These are phyloP conservation scores for Thamnophis sirtalis DNA, from an alignment of 2,113 vertebrate species.

Conservation along the genomic window DNA sequence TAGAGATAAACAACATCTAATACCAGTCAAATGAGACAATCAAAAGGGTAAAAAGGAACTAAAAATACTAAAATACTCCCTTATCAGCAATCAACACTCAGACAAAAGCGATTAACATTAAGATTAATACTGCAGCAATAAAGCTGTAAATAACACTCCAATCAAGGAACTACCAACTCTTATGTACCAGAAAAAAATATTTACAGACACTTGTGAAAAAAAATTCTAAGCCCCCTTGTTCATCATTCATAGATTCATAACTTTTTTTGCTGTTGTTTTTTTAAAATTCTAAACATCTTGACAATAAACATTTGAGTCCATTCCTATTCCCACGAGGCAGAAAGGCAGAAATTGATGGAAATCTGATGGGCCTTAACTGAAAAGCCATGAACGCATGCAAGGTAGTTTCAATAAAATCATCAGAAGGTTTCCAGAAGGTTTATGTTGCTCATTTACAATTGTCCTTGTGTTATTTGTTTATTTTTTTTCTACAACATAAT, in stretches of 20 bases:
- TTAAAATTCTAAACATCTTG: neutral
- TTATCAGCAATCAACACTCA: neutral
- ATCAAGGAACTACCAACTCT: neutral
- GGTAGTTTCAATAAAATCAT: neutral
- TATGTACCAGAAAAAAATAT: neutral
- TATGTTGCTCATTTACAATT: neutral
- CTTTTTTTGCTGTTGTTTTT: neutral
- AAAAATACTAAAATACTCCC: neutral
- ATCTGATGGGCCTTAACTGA: neutral
- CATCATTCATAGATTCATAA: neutral
- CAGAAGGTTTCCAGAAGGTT: neutral
- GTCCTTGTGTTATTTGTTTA: neutral
- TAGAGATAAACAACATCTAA: neutral
- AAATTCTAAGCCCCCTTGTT: neutral
- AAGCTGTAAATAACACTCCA: neutral
- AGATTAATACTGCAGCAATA: neutral
- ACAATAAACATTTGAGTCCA: neutral
- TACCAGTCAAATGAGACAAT: neutral
- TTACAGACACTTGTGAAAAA: neutral
- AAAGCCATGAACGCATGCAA: neutral
- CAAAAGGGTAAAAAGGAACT: neutral
- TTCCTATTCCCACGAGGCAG: neutral
- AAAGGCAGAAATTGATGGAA: neutral
- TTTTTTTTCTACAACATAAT: neutral
- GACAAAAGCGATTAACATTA: neutral